Percentiles rank a stretch among this genome's conserved stretches.
Evolutionary conservation across 1,140 invertebrate genomes (phyloP).

Genomic region (Drosophila malerkotliana): DNA sequence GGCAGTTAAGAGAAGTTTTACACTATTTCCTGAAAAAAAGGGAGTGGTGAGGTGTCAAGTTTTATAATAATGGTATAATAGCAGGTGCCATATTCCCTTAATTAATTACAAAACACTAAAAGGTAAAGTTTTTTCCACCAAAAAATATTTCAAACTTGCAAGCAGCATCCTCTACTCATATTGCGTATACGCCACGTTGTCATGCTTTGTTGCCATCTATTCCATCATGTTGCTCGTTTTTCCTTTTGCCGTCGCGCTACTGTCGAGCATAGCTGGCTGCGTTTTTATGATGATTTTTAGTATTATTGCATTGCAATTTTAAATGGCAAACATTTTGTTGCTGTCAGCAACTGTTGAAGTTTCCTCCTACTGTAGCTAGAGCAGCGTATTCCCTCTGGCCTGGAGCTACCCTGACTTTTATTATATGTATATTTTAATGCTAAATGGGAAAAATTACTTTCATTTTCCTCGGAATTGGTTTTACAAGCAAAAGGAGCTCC

Average conservation of each 20-base stretch:
- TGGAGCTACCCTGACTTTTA: constrained; percentile 53
- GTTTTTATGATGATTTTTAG: constrained; percentile 74
- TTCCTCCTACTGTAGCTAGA: constrained; percentile 8
- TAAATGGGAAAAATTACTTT: constrained; percentile 80
- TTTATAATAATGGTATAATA: too few species aligned
- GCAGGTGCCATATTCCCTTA: constrained; percentile 14
- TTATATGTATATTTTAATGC: constrained; percentile 74
- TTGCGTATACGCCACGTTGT: constrained; percentile 29
- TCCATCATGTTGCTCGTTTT: constrained; percentile 7
- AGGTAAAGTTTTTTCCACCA: neutral
- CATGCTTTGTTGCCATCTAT: constrained; percentile 27
- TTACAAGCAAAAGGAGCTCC: constrained; percentile 60
- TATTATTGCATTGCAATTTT: constrained; percentile 78
- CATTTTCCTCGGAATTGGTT: constrained; percentile 79
- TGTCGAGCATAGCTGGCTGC: constrained; percentile 49
- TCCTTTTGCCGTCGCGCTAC: neutral
- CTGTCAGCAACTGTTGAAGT: constrained; percentile 51
- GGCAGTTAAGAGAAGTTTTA: constrained; percentile 1
- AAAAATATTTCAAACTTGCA: neutral
- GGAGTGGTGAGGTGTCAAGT: too few species aligned
- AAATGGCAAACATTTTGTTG: constrained; percentile 77
- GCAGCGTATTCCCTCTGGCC: constrained; percentile 14
- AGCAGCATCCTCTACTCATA: constrained; percentile 1
- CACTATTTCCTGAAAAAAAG: neutral
- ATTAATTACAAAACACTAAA: constrained; percentile 17